Evolutionary conservation across 2,888 invertebrate species (phyloP).

Genomic region (Keiferia lycopersicella): DNA sequence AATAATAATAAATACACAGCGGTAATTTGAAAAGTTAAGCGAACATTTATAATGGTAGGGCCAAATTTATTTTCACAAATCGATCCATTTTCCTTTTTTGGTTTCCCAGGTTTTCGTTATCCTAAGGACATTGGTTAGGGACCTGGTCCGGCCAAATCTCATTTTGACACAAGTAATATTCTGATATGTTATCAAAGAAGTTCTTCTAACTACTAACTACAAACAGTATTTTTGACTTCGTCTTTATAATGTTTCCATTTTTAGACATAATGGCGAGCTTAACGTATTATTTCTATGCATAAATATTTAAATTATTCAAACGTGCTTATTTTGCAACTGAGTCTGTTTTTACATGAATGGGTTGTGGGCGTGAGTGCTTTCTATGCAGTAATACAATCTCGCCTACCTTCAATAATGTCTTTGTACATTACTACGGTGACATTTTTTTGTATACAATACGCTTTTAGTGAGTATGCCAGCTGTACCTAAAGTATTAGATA

Average conservation of each 20-base stretch:
- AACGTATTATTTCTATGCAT: conserved; percentile 14
- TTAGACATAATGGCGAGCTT: background rate
- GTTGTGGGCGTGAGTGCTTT: conserved; percentile 40
- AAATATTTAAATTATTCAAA: conserved; percentile 11
- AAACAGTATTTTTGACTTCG: too few species aligned
- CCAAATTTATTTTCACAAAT: too few species aligned
- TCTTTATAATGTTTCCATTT: background rate
- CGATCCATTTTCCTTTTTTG: too few species aligned
- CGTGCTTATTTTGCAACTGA: conserved; percentile 19
- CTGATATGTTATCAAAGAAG: too few species aligned
- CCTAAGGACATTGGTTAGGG: too few species aligned
- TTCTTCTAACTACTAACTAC: too few species aligned
- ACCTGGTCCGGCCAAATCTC: too few species aligned
- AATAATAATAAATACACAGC: too few species aligned
- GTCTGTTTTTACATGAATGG: conserved; percentile 23
- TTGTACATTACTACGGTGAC: conserved; percentile 5
- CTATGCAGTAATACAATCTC: conserved; percentile 40
- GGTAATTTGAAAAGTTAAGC: too few species aligned
- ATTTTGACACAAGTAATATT: too few species aligned
- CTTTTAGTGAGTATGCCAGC: background rate
- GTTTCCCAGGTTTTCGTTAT: too few species aligned
- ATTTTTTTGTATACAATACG: background rate
- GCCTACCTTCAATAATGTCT: conserved; percentile 39
- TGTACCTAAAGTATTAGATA: background rate
- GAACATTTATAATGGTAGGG: too few species aligned